Evolutionary conservation across 2,113 vertebrate genomes (phyloP).

Genomic region (Heterochromis multidens): DNA sequence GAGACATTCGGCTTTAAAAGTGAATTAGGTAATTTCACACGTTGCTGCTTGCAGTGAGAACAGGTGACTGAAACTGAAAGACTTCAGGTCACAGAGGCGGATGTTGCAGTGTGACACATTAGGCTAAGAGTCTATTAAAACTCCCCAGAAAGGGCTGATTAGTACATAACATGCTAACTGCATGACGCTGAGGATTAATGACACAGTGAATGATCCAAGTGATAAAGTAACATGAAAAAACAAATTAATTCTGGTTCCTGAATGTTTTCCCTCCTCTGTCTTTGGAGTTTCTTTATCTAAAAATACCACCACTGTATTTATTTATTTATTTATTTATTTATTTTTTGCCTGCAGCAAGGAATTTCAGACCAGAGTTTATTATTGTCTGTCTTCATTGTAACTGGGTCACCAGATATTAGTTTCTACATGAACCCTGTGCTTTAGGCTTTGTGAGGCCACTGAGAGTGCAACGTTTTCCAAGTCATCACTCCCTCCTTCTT

Average conservation of each 20-base stretch:
- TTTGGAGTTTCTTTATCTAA: slow-evolving; percentile 8
- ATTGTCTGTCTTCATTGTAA: slow-evolving; percentile 30
- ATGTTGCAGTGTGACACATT: neutral
- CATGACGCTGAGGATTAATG: neutral
- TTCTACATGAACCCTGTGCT: slow-evolving; percentile 2
- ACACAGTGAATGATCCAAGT: neutral
- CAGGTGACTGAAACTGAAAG: neutral
- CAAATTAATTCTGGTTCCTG: neutral
- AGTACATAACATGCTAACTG: neutral
- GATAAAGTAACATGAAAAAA: neutral
- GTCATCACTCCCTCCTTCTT: neutral
- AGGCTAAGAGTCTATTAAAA: neutral
- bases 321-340: too few species aligned
- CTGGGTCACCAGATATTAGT: slow-evolving; percentile 26
- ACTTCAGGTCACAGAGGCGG: neutral
- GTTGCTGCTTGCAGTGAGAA: neutral
- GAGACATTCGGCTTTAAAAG: neutral
- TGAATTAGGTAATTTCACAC: neutral
- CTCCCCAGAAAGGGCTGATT: neutral
- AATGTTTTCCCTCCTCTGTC: neutral
- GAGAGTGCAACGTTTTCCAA: neutral
- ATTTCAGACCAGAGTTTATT: slow-evolving; percentile 19
- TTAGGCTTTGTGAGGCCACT: neutral
- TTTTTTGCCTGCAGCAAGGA: neutral
- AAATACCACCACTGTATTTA: neutral